Conservation (phyloP, 2,797 vertebrate genomes). For the Takifugu rubripes region DNA sequence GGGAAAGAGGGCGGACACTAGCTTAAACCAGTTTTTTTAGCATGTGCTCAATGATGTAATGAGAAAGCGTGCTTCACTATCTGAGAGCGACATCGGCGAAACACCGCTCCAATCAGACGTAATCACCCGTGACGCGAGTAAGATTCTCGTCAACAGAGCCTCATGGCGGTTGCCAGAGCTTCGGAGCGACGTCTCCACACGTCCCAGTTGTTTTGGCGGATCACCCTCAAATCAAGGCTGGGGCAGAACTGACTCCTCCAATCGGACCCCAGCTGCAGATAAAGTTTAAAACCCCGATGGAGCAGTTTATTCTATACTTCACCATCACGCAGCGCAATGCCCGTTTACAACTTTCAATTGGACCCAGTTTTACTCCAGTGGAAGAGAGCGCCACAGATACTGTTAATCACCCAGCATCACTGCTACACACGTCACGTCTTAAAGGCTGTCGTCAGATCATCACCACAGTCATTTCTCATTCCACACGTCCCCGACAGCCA, state of each 20-base stretch:
- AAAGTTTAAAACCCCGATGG: conserved; percentile 30
- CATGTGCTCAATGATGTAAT: conserved; percentile 9
- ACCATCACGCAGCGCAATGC: conserved; percentile 31
- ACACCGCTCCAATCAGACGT: conserved; percentile 16
- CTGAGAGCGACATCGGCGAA: conserved; percentile 19
- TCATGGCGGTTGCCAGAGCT: conserved; percentile 7
- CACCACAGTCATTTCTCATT: conserved; percentile 48
- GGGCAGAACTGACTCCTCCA: background rate
- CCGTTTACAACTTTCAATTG: conserved; percentile 56
- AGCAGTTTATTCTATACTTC: conserved; percentile 15
- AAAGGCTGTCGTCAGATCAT: conserved; percentile 19
- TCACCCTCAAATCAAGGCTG: no score
- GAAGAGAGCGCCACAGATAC: conserved; percentile 2
- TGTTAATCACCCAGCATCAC: background rate
- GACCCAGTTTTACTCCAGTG: conserved; percentile 37
- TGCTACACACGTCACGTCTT: background rate
- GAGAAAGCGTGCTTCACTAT: conserved; percentile 14
- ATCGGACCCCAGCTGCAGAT: conserved; percentile 28
- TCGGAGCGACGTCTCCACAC: conserved; percentile 22
- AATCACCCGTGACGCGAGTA: conserved; percentile 21
- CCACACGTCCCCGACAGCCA: conserved; percentile 39
- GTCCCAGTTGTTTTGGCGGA: no score
- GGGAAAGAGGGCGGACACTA: no score
- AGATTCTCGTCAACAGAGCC: no score
- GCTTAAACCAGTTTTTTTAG: background rate